Base-by-base conservation (phyloP, 2,797 vertebrate species). In the Tragopan temminckii region DNA sequence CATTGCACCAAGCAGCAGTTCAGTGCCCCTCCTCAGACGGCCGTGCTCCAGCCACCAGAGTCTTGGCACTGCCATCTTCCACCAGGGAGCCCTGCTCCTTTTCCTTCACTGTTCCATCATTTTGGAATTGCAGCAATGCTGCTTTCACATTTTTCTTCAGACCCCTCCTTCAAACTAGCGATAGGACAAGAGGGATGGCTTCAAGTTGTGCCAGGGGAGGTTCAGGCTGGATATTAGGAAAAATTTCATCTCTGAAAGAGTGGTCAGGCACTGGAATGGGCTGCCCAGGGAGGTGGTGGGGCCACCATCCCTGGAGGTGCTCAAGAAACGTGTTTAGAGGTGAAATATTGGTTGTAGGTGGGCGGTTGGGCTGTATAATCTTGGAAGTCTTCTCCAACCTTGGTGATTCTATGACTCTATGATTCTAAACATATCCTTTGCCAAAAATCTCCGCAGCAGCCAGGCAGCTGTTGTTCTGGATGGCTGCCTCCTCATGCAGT, bases 61-160 rank as follows among this genome's bases (percentile, higher is more conserved):
- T 33, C 19, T n/a, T 33, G 38, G 55, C 35, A 55, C 46, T 75
- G 43, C 12, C 11, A 70, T 46, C 10, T 83, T 36, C 40, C 59
- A 18, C 50, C 19, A 42, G 36, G 45, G 2, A 31, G 48, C 69
- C 80, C 27, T 42, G 19, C 21, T 31, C 43, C 23, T 71, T 67
- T 43, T 80, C n/a, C 35, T 23, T 27, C 40, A 29, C 25, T 69
- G 35, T 19, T 63, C 53, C 3, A 0, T 27, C 27, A 13, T 27
- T 62, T 36, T 17, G 57, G 61, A 80, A 31, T 33, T n/a, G 16
- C 13, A n/a, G 46, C 57, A 69, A 24, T 0, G 2, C 0, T 3
- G 55, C 58, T 76, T 71, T 66, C 42, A 40, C n/a, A 7, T 45
- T 42, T 55, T 31, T 33, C 35, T 40, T 62, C 12, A 11, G 19